These are phyloP conservation scores for Ambastaia sidthimunki DNA, from an alignment of 2,797 vertebrate species.

Conservation along the genomic window DNA sequence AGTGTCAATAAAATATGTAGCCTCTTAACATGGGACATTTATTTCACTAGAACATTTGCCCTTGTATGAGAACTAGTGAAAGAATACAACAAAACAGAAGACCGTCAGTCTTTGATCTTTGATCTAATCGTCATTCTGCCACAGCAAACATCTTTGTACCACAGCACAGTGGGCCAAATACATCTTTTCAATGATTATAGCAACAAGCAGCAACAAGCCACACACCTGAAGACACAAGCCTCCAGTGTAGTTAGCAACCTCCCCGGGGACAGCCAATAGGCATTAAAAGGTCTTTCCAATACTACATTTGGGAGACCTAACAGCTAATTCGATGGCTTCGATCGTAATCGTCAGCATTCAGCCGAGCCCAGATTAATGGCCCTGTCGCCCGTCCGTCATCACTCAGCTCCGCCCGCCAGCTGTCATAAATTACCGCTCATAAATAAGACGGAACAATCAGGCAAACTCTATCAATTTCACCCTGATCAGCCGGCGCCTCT, in stretches of 20 bases:
- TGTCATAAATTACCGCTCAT: constrained; percentile 98
- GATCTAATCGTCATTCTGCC: no score
- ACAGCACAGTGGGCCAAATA: not conserved
- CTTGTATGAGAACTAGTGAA: constrained; percentile 27
- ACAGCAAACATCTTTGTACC: not conserved
- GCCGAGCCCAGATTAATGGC: constrained; percentile 91
- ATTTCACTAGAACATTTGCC: constrained; percentile 43
- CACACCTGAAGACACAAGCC: not conserved
- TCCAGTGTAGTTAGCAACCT: constrained; percentile 68
- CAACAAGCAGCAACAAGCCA: constrained; percentile 5
- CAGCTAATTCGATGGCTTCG: constrained; percentile 97
- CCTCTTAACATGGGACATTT: constrained; percentile 46
- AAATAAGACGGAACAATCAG: constrained; percentile 99
- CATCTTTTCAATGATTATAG: constrained; percentile 25
- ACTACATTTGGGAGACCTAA: constrained; percentile 89
- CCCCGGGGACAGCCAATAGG: constrained; percentile 90
- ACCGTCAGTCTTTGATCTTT: not conserved
- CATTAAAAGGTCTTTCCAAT: constrained; percentile 98
- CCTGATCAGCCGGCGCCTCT: constrained; percentile 82
- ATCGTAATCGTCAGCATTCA: constrained; percentile 90
- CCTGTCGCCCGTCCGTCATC: constrained; percentile 87
- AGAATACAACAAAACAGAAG: constrained; percentile 11
- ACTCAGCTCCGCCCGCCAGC: constrained; percentile 87
- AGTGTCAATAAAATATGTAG: constrained; percentile 78
- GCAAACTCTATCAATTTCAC: constrained; percentile 95